Conservation (phyloP, 2,113 vertebrate species). For the Colistium nudipinnis region DNA sequence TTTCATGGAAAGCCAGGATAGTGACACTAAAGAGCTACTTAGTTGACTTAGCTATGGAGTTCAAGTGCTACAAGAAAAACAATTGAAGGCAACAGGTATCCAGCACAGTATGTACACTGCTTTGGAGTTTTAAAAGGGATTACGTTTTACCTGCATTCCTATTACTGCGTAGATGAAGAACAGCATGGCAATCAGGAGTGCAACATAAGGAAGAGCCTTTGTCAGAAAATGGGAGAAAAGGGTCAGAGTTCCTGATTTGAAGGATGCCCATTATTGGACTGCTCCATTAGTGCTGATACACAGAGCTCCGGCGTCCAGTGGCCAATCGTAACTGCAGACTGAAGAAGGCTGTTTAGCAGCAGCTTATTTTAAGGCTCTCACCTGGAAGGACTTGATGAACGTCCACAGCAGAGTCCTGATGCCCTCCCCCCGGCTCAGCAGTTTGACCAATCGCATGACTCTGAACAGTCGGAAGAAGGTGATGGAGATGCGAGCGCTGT, state of each 20-base stretch:
- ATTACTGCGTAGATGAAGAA: conserved; percentile 99
- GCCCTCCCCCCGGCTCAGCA: conserved; percentile 96
- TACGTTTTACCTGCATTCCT: conserved; percentile 92
- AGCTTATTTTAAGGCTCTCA: conserved; percentile 61
- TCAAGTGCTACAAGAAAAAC: background rate
- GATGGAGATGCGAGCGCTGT: conserved; percentile 98
- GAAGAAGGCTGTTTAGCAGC: background rate
- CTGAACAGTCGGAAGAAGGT: conserved; percentile 99
- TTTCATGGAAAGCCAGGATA: background rate
- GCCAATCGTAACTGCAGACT: background rate
- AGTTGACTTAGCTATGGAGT: background rate
- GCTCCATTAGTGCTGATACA: background rate
- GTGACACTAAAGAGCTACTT: too few relatives aligned
- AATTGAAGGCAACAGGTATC: background rate
- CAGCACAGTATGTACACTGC: background rate
- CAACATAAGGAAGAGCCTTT: conserved; percentile 96
- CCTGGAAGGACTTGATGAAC: conserved; percentile 99
- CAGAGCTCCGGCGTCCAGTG: too few relatives aligned
- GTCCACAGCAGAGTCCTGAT: conserved; percentile 98
- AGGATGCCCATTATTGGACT: background rate
- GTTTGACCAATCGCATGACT: conserved; percentile 98
- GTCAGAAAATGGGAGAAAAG: background rate
- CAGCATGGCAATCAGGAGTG: conserved; percentile 97
- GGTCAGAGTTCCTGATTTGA: background rate
- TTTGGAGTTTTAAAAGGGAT: background rate